phyloP scores from a whole-genome alignment of 2,888 invertebrate genomes.

The Melinopterus prodromus region DNA sequence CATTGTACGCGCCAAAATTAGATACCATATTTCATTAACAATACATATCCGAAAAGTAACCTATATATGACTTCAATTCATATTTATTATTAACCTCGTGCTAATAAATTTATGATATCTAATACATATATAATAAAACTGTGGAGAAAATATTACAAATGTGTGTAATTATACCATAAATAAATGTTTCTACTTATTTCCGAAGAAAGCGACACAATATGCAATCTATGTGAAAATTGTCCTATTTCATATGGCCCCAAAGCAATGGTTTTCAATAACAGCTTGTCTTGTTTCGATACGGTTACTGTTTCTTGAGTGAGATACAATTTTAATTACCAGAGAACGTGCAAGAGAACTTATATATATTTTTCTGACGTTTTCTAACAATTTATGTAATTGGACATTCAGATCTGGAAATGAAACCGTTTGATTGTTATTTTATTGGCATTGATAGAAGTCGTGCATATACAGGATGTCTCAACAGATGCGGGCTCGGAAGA shows the following conservation, averaged over 20 bases:
- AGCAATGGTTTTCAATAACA: not conserved
- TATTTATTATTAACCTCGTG: not conserved
- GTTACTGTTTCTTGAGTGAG: not conserved
- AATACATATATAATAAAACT: not conserved
- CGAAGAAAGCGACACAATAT: not conserved
- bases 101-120: not conserved
- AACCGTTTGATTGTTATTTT: too few relatives aligned
- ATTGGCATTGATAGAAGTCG: too few relatives aligned
- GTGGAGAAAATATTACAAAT: not conserved
- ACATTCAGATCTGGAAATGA: too few relatives aligned
- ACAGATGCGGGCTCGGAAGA: too few relatives aligned
- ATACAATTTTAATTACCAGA: not conserved
- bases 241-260: not conserved
- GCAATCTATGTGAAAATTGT: not conserved
- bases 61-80: not conserved
- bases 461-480: too few relatives aligned
- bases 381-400: too few relatives aligned
- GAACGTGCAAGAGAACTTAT: not conserved
- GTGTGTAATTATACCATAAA: not conserved
- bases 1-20: not conserved
- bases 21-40: not conserved
- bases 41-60: not conserved
- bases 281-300: not conserved
- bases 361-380: too few relatives aligned
- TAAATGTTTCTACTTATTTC: not conserved